phyloP scores from a whole-genome alignment of 1,140 invertebrate species.

The Conus ventricosus region DNA sequence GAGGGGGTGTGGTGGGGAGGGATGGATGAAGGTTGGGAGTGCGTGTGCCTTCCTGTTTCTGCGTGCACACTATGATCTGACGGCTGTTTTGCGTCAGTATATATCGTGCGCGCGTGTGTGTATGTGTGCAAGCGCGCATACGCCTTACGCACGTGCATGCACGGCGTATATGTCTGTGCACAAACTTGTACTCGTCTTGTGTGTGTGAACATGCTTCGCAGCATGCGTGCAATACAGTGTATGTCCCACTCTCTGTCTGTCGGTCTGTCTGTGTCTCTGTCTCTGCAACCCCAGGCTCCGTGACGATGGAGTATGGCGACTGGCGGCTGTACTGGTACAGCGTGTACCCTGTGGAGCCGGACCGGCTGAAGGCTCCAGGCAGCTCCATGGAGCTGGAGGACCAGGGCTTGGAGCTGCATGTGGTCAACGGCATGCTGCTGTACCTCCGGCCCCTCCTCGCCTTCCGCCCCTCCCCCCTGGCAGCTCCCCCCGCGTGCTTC shows the following conservation, averaged over 20 bases:
- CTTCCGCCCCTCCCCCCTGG: conserved; percentile 42
- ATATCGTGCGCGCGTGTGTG: no score
- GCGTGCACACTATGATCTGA: no score
- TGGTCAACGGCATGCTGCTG: conserved; percentile 59
- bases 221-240: no score
- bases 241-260: background rate
- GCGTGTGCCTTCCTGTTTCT: no score
- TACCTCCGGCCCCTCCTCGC: conserved; percentile 41
- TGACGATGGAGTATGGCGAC: conserved; percentile 18
- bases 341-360: conserved; percentile 44
- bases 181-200: no score
- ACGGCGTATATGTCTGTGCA: no score
- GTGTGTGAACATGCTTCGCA: no score
- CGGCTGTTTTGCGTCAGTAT: no score
- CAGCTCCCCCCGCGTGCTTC: conserved; percentile 22
- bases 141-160: no score
- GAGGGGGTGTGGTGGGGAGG: no score
- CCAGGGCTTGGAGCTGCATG: conserved; percentile 40
- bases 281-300: background rate
- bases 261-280: background rate
- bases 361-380: conserved; percentile 33
- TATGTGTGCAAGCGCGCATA: no score
- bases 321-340: conserved; percentile 50
- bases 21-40: no score
- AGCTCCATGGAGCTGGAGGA: conserved; percentile 36